Percentiles rank a stretch among this genome's conserved stretches.
Conservation (phyloP, 2,888 invertebrate species). For the Rhopalosiphum nymphaeae region DNA sequence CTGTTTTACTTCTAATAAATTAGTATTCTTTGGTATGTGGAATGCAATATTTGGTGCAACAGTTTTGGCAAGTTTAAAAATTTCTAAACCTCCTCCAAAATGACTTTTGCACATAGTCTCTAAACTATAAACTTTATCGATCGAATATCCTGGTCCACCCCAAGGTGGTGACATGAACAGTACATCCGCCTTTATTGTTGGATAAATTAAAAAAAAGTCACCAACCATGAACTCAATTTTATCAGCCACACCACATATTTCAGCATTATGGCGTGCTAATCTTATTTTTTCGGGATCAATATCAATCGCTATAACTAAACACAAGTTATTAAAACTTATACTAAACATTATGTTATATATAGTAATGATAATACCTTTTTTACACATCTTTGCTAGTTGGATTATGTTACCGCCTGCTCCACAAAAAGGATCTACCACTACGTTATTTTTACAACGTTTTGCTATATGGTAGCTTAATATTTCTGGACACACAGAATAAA, state of each 20-base stretch:
- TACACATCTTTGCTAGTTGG: constrained; percentile 91
- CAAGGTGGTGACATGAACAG: constrained; percentile 98
- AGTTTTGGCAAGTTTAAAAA: constrained; percentile 78
- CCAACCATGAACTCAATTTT: constrained; percentile 76
- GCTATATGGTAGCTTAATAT: constrained; percentile 92
- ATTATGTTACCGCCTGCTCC: constrained; percentile 98
- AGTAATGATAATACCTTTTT: constrained; percentile 75
- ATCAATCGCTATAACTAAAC: constrained; percentile 91
- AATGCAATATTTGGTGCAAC: constrained; percentile 85
- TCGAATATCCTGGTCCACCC: constrained; percentile 93
- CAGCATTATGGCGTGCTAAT: constrained; percentile 85
- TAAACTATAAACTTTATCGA: constrained; percentile 78
- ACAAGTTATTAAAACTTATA: background rate
- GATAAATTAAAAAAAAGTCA: constrained; percentile 81
- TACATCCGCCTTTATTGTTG: constrained; percentile 81
- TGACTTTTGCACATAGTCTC: constrained; percentile 73
- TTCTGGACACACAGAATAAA: constrained; percentile 99
- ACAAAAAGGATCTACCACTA: constrained; percentile 96
- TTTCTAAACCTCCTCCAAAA: constrained; percentile 77
- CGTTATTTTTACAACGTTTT: constrained; percentile 81
- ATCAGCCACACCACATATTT: constrained; percentile 70
- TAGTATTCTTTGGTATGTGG: constrained; percentile 90
- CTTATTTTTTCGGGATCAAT: constrained; percentile 92
- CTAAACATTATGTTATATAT: constrained; percentile 60
- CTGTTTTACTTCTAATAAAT: constrained; percentile 80